Conservation (phyloP, 2,797 vertebrate species). For the Macroramphosus scolopax region DNA sequence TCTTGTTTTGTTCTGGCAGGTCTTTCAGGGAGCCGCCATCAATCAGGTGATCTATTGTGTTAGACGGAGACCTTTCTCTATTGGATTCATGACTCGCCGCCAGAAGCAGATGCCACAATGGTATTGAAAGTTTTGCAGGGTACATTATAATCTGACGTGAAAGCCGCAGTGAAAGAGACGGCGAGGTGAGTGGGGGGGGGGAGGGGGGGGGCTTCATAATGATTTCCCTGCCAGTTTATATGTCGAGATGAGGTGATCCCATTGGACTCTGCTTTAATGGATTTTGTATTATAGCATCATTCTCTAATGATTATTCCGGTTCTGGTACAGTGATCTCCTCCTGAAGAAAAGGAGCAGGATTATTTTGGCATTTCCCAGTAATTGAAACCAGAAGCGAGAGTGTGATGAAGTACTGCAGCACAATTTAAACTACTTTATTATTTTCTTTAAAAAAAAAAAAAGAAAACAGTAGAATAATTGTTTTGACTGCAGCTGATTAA, state of each 20-base stretch:
- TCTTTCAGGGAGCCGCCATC: slow-evolving; percentile 78
- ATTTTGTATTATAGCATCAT: slow-evolving; percentile 37
- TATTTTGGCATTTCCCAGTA: slow-evolving; percentile 31
- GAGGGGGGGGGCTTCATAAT: slow-evolving; percentile 42
- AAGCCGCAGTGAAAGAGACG: slow-evolving; percentile 25
- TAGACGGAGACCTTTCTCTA: slow-evolving; percentile 73
- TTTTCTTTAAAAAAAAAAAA: slow-evolving; percentile 12
- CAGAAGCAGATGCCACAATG: slow-evolving; percentile 74
- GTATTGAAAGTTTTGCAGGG: slow-evolving; percentile 75
- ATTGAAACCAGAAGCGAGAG: slow-evolving; percentile 26
- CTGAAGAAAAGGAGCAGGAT: slow-evolving; percentile 20
- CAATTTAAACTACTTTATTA: slow-evolving; percentile 7
- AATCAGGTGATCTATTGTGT: slow-evolving; percentile 80
- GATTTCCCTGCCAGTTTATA: slow-evolving; percentile 47
- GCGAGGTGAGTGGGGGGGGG: not conserved
- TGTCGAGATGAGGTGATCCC: slow-evolving; percentile 45
- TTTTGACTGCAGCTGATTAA: slow-evolving; percentile 41
- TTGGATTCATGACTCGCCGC: slow-evolving; percentile 72
- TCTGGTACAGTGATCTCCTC: slow-evolving; percentile 21
- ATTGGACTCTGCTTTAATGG: slow-evolving; percentile 30
- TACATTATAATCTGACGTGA: slow-evolving; percentile 64
- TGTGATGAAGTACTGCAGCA: slow-evolving; percentile 18
- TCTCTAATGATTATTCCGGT: slow-evolving; percentile 43
- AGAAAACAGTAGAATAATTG: slow-evolving; percentile 1
- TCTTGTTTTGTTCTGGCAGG: slow-evolving; percentile 80